Evolutionary conservation across 2,797 vertebrate species (phyloP), one percentile per base, ranked within the genome.

Genomic region (Tadarida brasiliensis): DNA sequence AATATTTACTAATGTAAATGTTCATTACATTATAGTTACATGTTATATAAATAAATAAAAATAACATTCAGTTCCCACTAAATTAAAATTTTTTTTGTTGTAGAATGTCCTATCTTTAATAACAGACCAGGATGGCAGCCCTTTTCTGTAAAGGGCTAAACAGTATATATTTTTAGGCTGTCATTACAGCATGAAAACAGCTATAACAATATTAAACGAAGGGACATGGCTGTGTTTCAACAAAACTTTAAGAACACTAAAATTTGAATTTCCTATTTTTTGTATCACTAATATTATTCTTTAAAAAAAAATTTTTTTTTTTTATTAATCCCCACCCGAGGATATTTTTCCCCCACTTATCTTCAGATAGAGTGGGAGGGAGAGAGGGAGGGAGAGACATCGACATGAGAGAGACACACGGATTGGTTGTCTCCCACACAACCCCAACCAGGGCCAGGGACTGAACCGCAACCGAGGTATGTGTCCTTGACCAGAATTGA

Each of bases 191-290:
- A 78, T 54, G 33, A 91, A 89, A 82, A 22, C 9, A 83, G 28
- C 24, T 39, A 30, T 49, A 76, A 11, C 10, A 71, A 30, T 70
- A 74, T 63, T 54, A 80, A 92, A 87, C 44, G 19, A 94, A 24
- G 26, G 22, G 39, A 16, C 17, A 95, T 30, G 17, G 44, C 9
- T 90, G 15, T 35, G 24, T 59, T 78, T 54, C 51, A 87, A 51
- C 3, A 51, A 77, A 65, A 80, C 89, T 96, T 91, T 87, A 90
- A 47, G 15, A 95, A 81, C n/a, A 90, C 4, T 84, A 22, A 85
- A 80, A 74, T 95, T 1, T 61, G 10, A 90, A 84, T 74, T 92
- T 76, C 33, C 49, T 26, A 61, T 35, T 67, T 71, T 82, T 74
- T 91, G 11, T 86, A 28, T 47, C 22, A 54, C 7, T 81, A 81